Evolutionary conservation across 2,888 invertebrate genomes (phyloP), one percentile per base, ranked within the genome.

Genomic region (Ophion ventricosus): DNA sequence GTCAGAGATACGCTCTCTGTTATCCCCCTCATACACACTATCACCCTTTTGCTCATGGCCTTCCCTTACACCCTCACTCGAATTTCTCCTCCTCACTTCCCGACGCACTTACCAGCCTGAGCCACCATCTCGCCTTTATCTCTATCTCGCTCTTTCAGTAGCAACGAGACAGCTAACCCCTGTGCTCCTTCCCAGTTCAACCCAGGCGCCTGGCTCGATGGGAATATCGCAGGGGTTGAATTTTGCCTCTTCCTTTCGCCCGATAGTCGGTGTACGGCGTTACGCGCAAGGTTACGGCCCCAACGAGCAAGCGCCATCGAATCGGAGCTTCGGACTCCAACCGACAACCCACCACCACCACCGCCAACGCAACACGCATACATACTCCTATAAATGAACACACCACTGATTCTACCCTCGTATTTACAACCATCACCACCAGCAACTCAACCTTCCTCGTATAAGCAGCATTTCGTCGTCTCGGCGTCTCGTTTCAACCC

Each of bases 1-100:
- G 89, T 89, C 89, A 89, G 91, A 92, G 92, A 93, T 92, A 92
- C 92, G 91, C 88, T 88, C 86, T 87, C 88, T 61, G 49, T 81
- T 80, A 80, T 82, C 83, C 85, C 86, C 87, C 83, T 87, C 89
- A 66, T 80, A 76, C 67, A 77, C 84, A 10, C 57, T 80, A 84
- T 87, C 88, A 86, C 89, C 88, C 89, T 90, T 88, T 88, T 66
- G 57, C 82, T 72, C 70, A 64, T 67, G 43, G 59, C n/a, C 74
- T 82, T 82, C 86, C 26, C 75, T 85, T 69, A 59, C 61, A 56
- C 70, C 63, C 69, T 64, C 76, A 14, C 70, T 43, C 40, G 57
- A 40, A 35, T 4, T 4, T 61, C 78, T 75, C 76, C 25, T 69
- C 49, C 59, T 74, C 69, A 29, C 20, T 56, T 11, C 49, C 63